Base-by-base conservation (phyloP, 2,113 vertebrate species). In the Bucco capensis region DNA sequence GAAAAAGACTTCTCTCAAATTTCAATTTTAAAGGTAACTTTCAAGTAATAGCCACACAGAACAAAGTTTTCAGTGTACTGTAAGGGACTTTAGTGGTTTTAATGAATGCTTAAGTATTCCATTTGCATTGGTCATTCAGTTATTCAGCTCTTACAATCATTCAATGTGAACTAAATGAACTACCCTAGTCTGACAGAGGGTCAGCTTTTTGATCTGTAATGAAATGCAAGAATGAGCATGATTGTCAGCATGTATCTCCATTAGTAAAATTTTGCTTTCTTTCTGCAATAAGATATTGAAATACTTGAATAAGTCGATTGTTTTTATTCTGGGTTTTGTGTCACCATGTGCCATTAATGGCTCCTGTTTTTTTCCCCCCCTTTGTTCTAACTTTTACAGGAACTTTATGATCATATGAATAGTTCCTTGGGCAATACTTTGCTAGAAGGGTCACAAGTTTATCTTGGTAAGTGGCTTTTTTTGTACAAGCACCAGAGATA, bases 1-100 rank as follows among this genome's bases (percentile, higher is more conserved):
- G 99, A 99, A 92, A 99, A 99, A 90, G 99, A 99, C 97, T 99
- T 99, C 94, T 99, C 99, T 0, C 98, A 99, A 97, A 99, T 99
- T 97, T 99, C 99, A 27, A 99, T 99, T 94, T 97, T 99, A 70
- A 98, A 99, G 98, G 99, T 99, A 97, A 90, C 13, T 86, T 81
- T 72, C 30, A 37, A 89, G 7, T 47, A 70, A 47, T 33, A 74
- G 54, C 15, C 10, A 30, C n/a, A 12, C 5, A 30, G 18, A 75
- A 12, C 16, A 69, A 70, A 77, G n/a, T 14, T 40, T 57, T 49
- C n/a, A 22, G 21, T 28, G 19, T 46, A 37, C 10, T 15, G n/a
- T 38, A 38, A 5, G 2, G 10, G 16, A n/a, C 23, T 44, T 78
- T 1, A 37, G 27, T 84, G 24, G 17, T 82, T 87, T 83, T 88